A percentile compares a stretch with the other conserved stretches of the same genome.
These are phyloP conservation scores for Meteorus sp. DNA, from an alignment of 1,140 invertebrate species.

Conservation along the genomic window DNA sequence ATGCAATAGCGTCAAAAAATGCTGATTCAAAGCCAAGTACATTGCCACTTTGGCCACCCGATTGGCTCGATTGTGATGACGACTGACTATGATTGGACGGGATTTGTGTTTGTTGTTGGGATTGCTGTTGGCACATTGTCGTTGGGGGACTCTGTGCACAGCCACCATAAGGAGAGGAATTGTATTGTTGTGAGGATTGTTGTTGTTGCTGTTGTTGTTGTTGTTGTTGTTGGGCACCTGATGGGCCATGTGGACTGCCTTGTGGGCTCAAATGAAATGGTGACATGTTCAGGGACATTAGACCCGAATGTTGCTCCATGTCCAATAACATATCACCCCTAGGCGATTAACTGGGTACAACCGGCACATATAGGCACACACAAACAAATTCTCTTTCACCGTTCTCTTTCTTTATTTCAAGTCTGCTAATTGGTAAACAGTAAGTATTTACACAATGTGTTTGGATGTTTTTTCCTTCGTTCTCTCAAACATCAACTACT, in stretches of 20 bases:
- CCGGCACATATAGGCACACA: conserved; percentile 17
- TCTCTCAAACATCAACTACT: background rate
- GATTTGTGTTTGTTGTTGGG: conserved; percentile 32
- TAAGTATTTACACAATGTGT: too few relatives aligned
- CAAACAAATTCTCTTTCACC: too few relatives aligned
- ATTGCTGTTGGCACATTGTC: conserved; percentile 44
- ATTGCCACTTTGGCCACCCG: conserved; percentile 34
- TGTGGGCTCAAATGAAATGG: conserved; percentile 74
- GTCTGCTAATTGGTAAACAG: too few relatives aligned
- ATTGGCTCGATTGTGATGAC: conserved; percentile 42
- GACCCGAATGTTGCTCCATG: conserved; percentile 80
- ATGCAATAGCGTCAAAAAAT: conserved; percentile 80
- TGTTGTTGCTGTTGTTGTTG: conserved; percentile 40
- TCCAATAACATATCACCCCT: conserved; percentile 76
- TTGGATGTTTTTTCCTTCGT: background rate
- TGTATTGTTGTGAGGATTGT: conserved; percentile 36
- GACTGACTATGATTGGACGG: conserved; percentile 21
- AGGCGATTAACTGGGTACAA: conserved; percentile 11
- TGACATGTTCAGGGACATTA: conserved; percentile 84
- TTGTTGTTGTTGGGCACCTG: conserved; percentile 40
- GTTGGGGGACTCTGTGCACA: conserved; percentile 55
- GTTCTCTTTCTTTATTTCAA: background rate
- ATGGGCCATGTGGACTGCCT: conserved; percentile 61
- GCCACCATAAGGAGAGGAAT: conserved; percentile 42
- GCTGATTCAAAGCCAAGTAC: conserved; percentile 54